phyloP scores from a whole-genome alignment of 2,797 vertebrate species.

The Anabas testudineus region DNA sequence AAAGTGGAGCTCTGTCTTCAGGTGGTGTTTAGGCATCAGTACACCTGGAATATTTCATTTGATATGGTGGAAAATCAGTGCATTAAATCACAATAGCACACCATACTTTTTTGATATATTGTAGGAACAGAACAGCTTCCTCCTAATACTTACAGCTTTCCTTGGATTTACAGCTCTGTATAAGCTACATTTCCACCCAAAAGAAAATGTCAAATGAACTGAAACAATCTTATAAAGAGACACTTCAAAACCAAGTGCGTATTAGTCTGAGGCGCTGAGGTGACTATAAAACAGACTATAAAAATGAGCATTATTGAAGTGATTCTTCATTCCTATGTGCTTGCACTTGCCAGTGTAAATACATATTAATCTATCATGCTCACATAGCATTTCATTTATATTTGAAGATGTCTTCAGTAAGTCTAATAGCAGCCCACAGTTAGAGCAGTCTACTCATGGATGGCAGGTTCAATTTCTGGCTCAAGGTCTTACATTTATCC shows the following conservation, averaged over 20 bases:
- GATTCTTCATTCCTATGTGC: slow-evolving; percentile 37
- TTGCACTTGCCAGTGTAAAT: slow-evolving; percentile 39
- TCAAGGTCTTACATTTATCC: slow-evolving; percentile 73
- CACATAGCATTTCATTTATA: slow-evolving; percentile 57
- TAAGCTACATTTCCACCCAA: slow-evolving; percentile 29
- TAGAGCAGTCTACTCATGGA: slow-evolving; percentile 56
- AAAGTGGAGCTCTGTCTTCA: slow-evolving; percentile 19
- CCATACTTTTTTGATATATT: slow-evolving; percentile 16
- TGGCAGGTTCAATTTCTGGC: slow-evolving; percentile 71
- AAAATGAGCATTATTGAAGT: slow-evolving; percentile 44
- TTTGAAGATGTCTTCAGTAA: slow-evolving; percentile 62
- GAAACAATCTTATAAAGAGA: slow-evolving; percentile 45
- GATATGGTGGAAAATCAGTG: slow-evolving; percentile 25
- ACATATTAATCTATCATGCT: slow-evolving; percentile 53
- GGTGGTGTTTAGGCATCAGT: slow-evolving; percentile 45
- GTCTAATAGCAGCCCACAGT: slow-evolving; percentile 49
- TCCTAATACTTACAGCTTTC: slow-evolving; percentile 15
- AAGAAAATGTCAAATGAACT: slow-evolving; percentile 46
- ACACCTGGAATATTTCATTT: slow-evolving; percentile 45
- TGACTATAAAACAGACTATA: slow-evolving; percentile 36
- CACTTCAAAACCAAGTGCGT: slow-evolving; percentile 37
- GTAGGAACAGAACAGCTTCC: slow-evolving; percentile 3
- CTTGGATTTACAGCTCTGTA: slow-evolving; percentile 38
- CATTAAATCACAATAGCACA: slow-evolving; percentile 14
- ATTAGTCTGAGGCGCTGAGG: slow-evolving; percentile 38